Conservation (phyloP, 2,797 vertebrate species). For the Hydrocynus forskahlii region DNA sequence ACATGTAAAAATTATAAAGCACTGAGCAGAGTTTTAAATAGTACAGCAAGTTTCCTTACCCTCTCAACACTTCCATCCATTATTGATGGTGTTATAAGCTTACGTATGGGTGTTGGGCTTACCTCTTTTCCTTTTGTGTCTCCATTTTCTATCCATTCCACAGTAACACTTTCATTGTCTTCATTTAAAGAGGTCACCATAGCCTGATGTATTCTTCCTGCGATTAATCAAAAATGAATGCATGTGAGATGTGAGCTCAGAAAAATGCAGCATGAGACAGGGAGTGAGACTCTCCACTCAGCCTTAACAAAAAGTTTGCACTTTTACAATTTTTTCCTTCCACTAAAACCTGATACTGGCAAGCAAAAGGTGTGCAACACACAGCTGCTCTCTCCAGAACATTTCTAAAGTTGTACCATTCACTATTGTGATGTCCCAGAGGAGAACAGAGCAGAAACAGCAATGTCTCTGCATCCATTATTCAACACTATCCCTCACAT, state of each 20-base stretch:
- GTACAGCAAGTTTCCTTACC: not conserved
- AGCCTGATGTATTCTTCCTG: conserved; percentile 97
- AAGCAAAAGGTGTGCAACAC: not conserved
- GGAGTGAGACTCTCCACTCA: not conserved
- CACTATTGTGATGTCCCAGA: conserved; percentile 7
- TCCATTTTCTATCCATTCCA: conserved; percentile 99
- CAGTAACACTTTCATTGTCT: conserved; percentile 96
- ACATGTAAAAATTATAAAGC: not conserved
- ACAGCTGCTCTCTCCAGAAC: not conserved
- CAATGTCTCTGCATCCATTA: conserved; percentile 42
- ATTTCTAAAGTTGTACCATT: conserved; percentile 26
- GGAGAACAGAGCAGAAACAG: conserved; percentile 33
- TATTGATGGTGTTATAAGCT: conserved; percentile 60
- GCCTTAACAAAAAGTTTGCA: not conserved
- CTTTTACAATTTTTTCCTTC: not conserved
- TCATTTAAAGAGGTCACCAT: conserved; percentile 98
- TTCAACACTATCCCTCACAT: conserved; percentile 41
- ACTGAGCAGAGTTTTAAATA: not conserved
- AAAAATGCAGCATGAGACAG: not conserved
- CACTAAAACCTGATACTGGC: conserved; percentile 6
- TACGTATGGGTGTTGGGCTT: conserved; percentile 57
- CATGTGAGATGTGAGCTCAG: not conserved
- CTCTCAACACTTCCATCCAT: conserved; percentile 58
- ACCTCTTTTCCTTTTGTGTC: conserved; percentile 99
- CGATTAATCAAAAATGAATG: conserved; percentile 47